These are phyloP conservation scores for Pungitius pungitius DNA, from an alignment of 2,113 vertebrate species.

Conservation along the genomic window DNA sequence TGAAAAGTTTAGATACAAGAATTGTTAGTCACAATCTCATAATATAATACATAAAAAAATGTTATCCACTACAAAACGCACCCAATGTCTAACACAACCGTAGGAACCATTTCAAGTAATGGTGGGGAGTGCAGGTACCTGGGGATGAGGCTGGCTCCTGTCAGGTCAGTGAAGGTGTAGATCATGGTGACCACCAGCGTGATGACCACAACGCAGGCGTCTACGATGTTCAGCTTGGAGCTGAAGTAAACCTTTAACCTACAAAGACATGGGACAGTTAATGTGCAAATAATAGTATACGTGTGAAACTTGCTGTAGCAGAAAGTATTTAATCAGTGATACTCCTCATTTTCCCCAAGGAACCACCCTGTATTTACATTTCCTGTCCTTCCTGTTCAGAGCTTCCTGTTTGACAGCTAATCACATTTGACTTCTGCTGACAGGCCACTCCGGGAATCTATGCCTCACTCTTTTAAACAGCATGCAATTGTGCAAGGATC, in stretches of 20 bases:
- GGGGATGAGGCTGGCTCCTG: constrained; percentile 79
- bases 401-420: constrained; percentile 63
- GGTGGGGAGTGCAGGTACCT: constrained; percentile 77
- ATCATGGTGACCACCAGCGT: constrained; percentile 84
- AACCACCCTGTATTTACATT: constrained; percentile 23
- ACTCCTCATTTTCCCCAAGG: constrained; percentile 1
- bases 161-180: constrained; percentile 81
- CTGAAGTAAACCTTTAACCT: constrained; percentile 89
- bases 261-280: constrained; percentile 32
- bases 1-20: neutral
- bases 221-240: constrained; percentile 86
- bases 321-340: neutral
- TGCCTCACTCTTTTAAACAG: constrained; percentile 9
- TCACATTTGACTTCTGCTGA: constrained; percentile 55
- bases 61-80: neutral
- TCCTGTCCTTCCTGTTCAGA: constrained; percentile 67
- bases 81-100: neutral
- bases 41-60: too few species aligned
- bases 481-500: neutral
- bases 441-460: constrained; percentile 27
- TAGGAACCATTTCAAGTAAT: neutral
- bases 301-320: neutral
- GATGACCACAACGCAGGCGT: constrained; percentile 83
- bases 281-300: neutral
- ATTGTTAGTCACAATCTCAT: neutral